Base-by-base conservation (phyloP, 1,140 invertebrate genomes). In the Coelopa frigida region DNA sequence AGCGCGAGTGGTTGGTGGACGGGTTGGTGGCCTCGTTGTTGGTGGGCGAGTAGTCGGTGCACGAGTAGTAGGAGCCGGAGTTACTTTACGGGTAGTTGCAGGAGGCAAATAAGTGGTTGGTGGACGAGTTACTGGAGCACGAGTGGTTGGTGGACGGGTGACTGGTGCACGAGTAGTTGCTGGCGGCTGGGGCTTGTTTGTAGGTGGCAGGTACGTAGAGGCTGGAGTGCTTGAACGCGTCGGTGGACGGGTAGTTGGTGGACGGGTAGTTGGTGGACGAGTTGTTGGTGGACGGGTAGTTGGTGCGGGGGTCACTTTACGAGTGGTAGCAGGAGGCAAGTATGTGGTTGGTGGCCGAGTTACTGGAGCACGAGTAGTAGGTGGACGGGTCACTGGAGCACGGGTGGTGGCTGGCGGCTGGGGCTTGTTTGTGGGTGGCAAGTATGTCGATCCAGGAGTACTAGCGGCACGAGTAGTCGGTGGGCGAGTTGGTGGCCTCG, bases 201-300 rank as follows among this genome's bases (percentile, higher is more conserved):
- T 20, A 8, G 44, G 53, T 23, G 52, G 52, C 23, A 53, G 40
- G 31, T 53, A 52, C 3, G 51, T 53, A 23, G 51, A 35, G 18
- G 44, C 38, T 35, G 49, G 45, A 36, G 44, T 42, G 4, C 14
- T 42, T 35, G 23, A n/a, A n/a, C n/a, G 32, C 20, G 22, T n/a
- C 31, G 20, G 6, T 32, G 15, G 33, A 46, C n/a, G 52, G 35
- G 18, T 50, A 26, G 29, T 53, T 29, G 51, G 22, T 37, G 51
- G 51, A 31, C 33, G 39, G 4, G 44, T 40, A 14, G 49, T 45
- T 33, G 45, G 35, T 46, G 45, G 31, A 8, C 12, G 26, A 32
- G 27, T 44, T 32, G 27, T 39, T 6, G 14, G 12, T 10, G 3
- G 7, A 39, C 3, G n/a, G 3, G 33, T 17, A 31, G 33, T 38